A percentile compares a stretch with the other conserved stretches of the same genome.
phyloP scores from a whole-genome alignment of 2,888 invertebrate species.

The Dendrolimus pini region DNA sequence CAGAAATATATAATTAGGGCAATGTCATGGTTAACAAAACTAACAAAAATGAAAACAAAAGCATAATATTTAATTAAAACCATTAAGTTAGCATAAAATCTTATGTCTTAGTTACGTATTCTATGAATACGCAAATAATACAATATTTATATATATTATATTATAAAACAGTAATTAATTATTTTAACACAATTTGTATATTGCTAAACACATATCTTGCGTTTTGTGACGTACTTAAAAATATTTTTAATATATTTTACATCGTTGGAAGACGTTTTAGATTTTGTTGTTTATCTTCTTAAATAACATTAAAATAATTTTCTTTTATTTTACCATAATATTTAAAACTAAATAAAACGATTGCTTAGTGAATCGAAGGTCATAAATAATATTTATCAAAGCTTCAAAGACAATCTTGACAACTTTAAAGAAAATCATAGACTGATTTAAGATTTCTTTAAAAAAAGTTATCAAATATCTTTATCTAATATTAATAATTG shows the following conservation, averaged over 20 bases:
- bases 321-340: background rate
- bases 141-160: no score
- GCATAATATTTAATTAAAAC: no score
- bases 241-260: constrained; percentile 25
- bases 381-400: no score
- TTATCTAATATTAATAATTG: no score
- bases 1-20: no score
- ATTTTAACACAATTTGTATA: constrained; percentile 7
- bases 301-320: constrained; percentile 9
- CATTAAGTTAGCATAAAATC: no score
- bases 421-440: no score
- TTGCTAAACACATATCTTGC: constrained; percentile 1
- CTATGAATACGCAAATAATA: background rate
- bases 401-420: no score
- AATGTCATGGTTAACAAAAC: background rate
- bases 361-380: no score
- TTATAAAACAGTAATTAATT: constrained; percentile 12
- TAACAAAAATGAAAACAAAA: background rate
- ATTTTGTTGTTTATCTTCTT: constrained; percentile 44
- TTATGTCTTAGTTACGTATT: background rate
- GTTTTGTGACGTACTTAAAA: constrained; percentile 29
- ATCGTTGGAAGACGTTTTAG: constrained; percentile 51
- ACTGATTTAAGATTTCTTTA: no score
- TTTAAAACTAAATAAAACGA: background rate
- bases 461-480: no score